Percentiles rank a stretch among this genome's conserved stretches.
Evolutionary conservation across 2,888 invertebrate species (phyloP).

Genomic region (Liopterus haemorrhoidalis): DNA sequence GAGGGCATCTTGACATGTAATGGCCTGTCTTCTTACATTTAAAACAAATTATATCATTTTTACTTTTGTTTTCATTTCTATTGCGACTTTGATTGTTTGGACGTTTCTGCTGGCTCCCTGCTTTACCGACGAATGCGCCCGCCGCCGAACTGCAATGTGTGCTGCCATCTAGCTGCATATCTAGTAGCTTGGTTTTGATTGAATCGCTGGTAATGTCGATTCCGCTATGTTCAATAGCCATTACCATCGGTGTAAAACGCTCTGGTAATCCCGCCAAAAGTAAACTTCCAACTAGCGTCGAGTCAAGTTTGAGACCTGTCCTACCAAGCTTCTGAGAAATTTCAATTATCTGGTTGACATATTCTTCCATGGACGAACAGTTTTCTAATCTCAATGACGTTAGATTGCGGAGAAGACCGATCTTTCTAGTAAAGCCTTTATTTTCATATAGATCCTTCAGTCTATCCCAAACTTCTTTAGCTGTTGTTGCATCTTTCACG

Average conservation of each 20-base stretch:
- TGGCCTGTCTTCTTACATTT: neutral
- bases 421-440: constrained; percentile 32
- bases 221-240: constrained; percentile 33
- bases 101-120: constrained; percentile 2
- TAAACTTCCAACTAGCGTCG: constrained; percentile 34
- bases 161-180: constrained; percentile 6
- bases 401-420: constrained; percentile 31
- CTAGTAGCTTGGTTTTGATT: constrained; percentile 34
- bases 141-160: constrained; percentile 10
- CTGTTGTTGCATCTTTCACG: constrained; percentile 27
- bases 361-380: constrained; percentile 32
- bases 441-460: constrained; percentile 31
- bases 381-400: constrained; percentile 29
- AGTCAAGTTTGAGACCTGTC: constrained; percentile 30
- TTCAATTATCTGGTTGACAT: constrained; percentile 31
- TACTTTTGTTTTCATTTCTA: constrained; percentile 1
- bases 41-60: neutral
- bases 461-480: constrained; percentile 32
- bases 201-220: constrained; percentile 31
- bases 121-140: neutral
- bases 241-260: constrained; percentile 35
- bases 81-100: neutral
- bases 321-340: constrained; percentile 32
- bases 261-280: constrained; percentile 35
- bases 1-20: constrained; percentile 1